phyloP scores from a whole-genome alignment of 2,113 vertebrate species.

The Pseudorhombus dupliciocellatus region DNA sequence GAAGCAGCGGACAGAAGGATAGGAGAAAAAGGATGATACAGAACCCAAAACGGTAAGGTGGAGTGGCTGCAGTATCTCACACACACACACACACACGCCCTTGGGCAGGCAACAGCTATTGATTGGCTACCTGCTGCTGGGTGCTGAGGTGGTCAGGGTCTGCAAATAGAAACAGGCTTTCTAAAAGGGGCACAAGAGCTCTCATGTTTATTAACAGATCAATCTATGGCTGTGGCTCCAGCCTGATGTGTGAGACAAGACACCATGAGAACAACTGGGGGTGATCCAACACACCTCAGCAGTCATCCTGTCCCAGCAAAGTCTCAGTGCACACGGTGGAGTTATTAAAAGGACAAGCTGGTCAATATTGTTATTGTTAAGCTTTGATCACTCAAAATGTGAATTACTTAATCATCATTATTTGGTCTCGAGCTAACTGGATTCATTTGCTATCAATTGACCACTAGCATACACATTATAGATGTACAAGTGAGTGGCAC shows the following conservation, averaged over 20 bases:
- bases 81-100: constrained; percentile 40
- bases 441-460: neutral
- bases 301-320: constrained; percentile 21
- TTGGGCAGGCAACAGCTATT: constrained; percentile 56
- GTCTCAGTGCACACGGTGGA: constrained; percentile 6
- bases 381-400: neutral
- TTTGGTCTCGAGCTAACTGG: neutral
- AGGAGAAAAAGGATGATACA: neutral
- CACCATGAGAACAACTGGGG: constrained; percentile 42
- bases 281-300: constrained; percentile 12
- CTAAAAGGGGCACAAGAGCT: constrained; percentile 57
- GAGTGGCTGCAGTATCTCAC: constrained; percentile 17
- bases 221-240: constrained; percentile 76
- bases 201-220: constrained; percentile 63
- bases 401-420: constrained; percentile 1
- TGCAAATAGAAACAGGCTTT: constrained; percentile 67
- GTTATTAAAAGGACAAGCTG: constrained; percentile 22
- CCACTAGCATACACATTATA: neutral
- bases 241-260: constrained; percentile 46
- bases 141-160: constrained; percentile 46
- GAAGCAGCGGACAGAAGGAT: constrained; percentile 23
- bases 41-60: neutral
- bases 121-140: constrained; percentile 51
- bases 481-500: neutral
- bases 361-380: constrained; percentile 20